phyloP scores from a whole-genome alignment of 2,888 invertebrate genomes.

The Polymixis flavicincta region DNA sequence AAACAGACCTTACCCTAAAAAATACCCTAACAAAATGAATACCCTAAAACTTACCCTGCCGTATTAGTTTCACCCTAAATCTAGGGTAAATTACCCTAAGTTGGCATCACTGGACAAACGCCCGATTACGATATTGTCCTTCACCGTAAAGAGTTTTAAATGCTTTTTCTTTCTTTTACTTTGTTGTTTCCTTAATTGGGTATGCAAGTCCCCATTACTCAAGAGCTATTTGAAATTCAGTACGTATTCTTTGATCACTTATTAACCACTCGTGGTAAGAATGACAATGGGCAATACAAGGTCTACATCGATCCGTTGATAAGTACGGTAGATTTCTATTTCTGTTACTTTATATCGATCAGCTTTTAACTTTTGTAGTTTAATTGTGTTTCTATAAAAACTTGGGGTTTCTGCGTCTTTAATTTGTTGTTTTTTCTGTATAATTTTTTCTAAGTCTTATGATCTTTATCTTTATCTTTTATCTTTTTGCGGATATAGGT shows the following conservation, averaged over 20 bases:
- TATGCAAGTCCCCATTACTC: constrained; percentile 13
- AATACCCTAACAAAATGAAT: no score
- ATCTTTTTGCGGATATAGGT: no score
- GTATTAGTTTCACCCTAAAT: no score
- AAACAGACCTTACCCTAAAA: no score
- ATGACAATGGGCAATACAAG: constrained; percentile 45
- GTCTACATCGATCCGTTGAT: constrained; percentile 36
- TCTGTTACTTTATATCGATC: constrained; percentile 29
- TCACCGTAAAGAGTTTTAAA: background rate
- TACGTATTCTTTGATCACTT: constrained; percentile 18
- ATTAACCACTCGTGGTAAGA: constrained; percentile 28
- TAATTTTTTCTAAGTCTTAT: no score
- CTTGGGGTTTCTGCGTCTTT: no score
- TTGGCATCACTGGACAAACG: no score
- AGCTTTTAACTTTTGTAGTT: background rate
- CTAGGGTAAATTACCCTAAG: no score
- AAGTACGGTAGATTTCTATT: constrained; percentile 8
- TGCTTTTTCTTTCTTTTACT: background rate
- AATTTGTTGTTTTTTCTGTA: no score
- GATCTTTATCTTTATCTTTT: background rate
- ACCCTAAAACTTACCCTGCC: no score
- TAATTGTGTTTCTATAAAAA: no score
- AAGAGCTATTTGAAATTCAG: constrained; percentile 39
- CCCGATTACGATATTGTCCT: no score
- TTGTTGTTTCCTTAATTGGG: background rate